A percentile compares a stretch with the other conserved stretches of the same genome.
phyloP scores from a whole-genome alignment of 2,888 invertebrate genomes.

The Tenthredo notha region DNA sequence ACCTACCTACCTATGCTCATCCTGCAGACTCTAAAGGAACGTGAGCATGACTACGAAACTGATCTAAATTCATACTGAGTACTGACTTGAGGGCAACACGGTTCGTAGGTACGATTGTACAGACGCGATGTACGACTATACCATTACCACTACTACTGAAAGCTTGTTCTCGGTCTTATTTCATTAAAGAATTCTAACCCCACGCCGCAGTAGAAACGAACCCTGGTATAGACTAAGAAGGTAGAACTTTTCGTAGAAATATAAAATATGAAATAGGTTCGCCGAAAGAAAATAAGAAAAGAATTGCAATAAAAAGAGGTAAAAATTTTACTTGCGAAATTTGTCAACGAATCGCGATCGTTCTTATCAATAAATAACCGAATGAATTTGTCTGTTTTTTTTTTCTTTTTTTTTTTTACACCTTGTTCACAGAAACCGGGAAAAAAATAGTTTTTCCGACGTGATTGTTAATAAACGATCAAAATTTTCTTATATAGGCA shows the following conservation, averaged over 20 bases:
- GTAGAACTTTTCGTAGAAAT: not conserved
- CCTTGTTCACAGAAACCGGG: too few species aligned
- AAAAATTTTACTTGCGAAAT: too few species aligned
- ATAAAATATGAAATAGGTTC: not conserved
- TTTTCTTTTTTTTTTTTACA: too few species aligned
- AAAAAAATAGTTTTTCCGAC: too few species aligned
- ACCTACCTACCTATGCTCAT: not conserved
- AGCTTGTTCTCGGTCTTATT: slow-evolving; percentile 24
- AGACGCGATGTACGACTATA: not conserved
- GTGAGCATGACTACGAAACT: slow-evolving; percentile 18
- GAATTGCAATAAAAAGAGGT: too few species aligned
- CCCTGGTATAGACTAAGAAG: not conserved
- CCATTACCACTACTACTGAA: not conserved
- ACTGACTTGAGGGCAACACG: slow-evolving; percentile 9
- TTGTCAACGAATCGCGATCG: too few species aligned
- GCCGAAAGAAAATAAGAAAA: not conserved
- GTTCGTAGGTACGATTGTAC: not conserved
- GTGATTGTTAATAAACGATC: too few species aligned
- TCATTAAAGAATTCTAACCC: slow-evolving; percentile 35
- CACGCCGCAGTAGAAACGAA: not conserved
- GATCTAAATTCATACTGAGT: slow-evolving; percentile 31
- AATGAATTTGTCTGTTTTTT: too few species aligned
- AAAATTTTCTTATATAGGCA: not conserved
- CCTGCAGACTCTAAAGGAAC: not conserved
- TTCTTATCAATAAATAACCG: too few species aligned